Base-by-base conservation (phyloP, 2,797 vertebrate species). In the Gymnothorax reevesii region DNA sequence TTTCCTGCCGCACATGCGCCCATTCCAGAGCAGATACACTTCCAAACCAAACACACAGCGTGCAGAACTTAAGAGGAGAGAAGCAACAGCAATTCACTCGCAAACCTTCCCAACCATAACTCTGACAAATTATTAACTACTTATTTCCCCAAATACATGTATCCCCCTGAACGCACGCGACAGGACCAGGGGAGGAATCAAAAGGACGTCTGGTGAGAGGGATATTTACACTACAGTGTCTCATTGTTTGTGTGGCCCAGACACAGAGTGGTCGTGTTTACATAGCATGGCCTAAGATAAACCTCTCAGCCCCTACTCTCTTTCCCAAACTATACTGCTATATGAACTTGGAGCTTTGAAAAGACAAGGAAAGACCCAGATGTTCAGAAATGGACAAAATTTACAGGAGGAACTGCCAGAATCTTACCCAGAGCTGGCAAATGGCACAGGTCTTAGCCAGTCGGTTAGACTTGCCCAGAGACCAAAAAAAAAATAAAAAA, bases 1-100 rank as follows among this genome's bases (percentile, higher is more conserved):
- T 85, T 57, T 73, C 87, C 17, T 83, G 52, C 84, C 9, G 62
- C 22, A 82, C 55, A 75, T 55, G 57, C 66, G 57, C 57, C 73
- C 71, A 25, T 42, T 42, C 55, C 25, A 57, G n/a, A 82, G 49
- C 52, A 82, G 57, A 25, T 22, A 66, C 20, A 82, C 6, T 83
- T 59, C 54, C 80, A 83, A 83, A 57, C 54, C 25, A 75, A 75
- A 79, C 49, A 17, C 75, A n/a, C 73, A 6, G 73, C 73, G 7
- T 55, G 42, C 22, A 55, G 49, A 79, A 42, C 22, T 17, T 2
- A 79, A 79, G 13, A 42, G 10, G 33, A 54, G 22, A 79, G 20
- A 79, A n/a, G 17, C 2, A 2, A 7, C 7, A 20, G n/a, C 42
- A 22, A 79, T 79, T 79, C 49, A 22, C 75, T 22, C 75, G 22